Evolutionary conservation across 2,888 invertebrate species (phyloP), one percentile per base, ranked within the genome.

Genomic region (Heteromyza rotundicornis): DNA sequence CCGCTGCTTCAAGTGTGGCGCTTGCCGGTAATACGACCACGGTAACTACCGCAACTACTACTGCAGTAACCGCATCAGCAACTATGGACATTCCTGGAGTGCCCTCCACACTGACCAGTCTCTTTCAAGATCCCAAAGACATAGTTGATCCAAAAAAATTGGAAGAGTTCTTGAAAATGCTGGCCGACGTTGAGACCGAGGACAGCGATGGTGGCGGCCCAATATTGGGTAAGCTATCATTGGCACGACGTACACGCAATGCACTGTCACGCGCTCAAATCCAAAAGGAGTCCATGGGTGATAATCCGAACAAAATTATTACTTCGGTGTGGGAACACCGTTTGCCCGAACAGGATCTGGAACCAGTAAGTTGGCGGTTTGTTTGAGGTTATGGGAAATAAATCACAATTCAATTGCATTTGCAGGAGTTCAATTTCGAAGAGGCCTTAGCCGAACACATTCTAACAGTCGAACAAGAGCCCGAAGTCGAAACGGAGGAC

Each of bases 241-340:
- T 90, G 53, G 87, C 88, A 2, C 85, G 88, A 10, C 82, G 90
- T n/a, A 90, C 90, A 0, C 88, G 89, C 58, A 88, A 89, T 0
- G 90, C 90, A 0, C 70, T 83, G 12, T 76, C 80, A 16, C 77
- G 78, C 59, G 76, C 74, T 50, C 71, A 76, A 40, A 73, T 79
- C 7, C 62, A 69, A n/a, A 74, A 72, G 2, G 70, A 69, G 0
- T 62, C 70, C n/a, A 53, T 73, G 12, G 71, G 65, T 8, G 59
- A 56, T 3, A 60, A 62, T n/a, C 55, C 58, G 44, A 60, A 68
- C 23, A 70, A 71, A 24, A 44, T 70, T 7, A 63, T 78, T 52
- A 68, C 70, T 1, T 76, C 79, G 12, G 75, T 79, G 14, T 79
- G 79, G 79, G 69, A 71, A 1, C 73, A 72, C 17, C 70, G 64